Evolutionary conservation across 2,113 vertebrate genomes (phyloP), one percentile per base, ranked within the genome.

Genomic region (Tichodroma muraria): DNA sequence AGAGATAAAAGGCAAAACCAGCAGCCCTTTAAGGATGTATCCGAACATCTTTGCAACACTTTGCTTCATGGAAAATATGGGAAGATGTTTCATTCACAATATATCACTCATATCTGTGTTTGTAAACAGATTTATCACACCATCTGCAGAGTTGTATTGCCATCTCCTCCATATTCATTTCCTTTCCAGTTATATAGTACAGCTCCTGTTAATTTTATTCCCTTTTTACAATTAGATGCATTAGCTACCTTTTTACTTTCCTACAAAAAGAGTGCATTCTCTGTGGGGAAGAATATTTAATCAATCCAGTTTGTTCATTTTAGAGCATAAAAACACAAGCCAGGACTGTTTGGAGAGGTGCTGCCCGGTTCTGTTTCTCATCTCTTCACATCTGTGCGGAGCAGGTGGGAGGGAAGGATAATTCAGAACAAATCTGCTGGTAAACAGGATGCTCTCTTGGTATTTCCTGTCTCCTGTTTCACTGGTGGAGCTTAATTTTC

Each of bases 61-160:
- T 44, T 86, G 44, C 68, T 81, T 91, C 47, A 8, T n/a, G 57
- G 61, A 80, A 85, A 93, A 93, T 57, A 64, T 18, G 52, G 70
- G n/a, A 89, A 37, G 70, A 90, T 65, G 54, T 60, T 89, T 57
- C 78, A 40, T 94, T 89, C 87, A 44, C 80, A 85, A 92, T 93
- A 52, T 57, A 90, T 94, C 75, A 57, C 66, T 84, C 50, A 15
- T 63, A 75, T 83, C 92, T 80, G 25, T 95, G 92, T 96, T 96
- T 97, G 94, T 96, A 96, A 96, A 95, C 95, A 96, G 66, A 80
- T 92, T 76, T 93, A 83, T 95, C 78, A 64, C 84, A 85, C 86
- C 91, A 91, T 93, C 92, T 91, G 90, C 83, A 94, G 42, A 91
- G 87, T 71, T 1, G 1, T 85, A 54, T 63, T 91, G 69, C 28